Evolutionary conservation across 2,113 vertebrate species (phyloP), one percentile per base, ranked within the genome.

Genomic region (Xyliphius kryptos): DNA sequence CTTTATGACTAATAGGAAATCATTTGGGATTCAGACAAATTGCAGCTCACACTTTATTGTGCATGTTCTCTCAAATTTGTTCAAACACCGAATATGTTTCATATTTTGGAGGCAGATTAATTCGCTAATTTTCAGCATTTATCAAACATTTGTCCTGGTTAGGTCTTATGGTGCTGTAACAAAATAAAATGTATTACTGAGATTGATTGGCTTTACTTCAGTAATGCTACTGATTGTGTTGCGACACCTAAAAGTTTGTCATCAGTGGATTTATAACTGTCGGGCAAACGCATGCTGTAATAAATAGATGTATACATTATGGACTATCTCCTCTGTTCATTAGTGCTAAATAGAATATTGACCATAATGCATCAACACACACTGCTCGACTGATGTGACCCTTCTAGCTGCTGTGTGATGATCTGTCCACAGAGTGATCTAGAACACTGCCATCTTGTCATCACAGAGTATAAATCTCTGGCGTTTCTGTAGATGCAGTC

Each of bases 271-370:
- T 46, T 61, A 26, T n/a, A 58, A 63, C 43, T 58, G 37, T 60
- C n/a, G n/a, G 19, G 19, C 37, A 10, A 51, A 61, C 51, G 22
- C 36, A 7, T 14, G 48, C 13, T 37, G 22, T 61, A 32, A 36
- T 43, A 15, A 67, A 17, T 57, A 20, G 38, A 36, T 37, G 51
- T 61, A 71, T 56, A 54, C 43, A 5, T 47, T 50, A 61, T 61
- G 61, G 59, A 57, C 57, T 21, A 56, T 54, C 36, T 60, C 36
- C 12, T 40, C 19, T 40, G 53, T 63, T 36, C 65, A 72, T 72
- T 61, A 68, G 49, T 56, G 52, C 48, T 50, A 17, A 50, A 64
- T 67, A 55, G 64, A 67, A 48, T 67, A 67, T 72, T 59, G 70
- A 67, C 59, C 50, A 46, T 38, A 6, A n/a, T 9, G 63, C 51